phyloP scores from a whole-genome alignment of 2,797 vertebrate species.

The Amazonetta brasiliensis region DNA sequence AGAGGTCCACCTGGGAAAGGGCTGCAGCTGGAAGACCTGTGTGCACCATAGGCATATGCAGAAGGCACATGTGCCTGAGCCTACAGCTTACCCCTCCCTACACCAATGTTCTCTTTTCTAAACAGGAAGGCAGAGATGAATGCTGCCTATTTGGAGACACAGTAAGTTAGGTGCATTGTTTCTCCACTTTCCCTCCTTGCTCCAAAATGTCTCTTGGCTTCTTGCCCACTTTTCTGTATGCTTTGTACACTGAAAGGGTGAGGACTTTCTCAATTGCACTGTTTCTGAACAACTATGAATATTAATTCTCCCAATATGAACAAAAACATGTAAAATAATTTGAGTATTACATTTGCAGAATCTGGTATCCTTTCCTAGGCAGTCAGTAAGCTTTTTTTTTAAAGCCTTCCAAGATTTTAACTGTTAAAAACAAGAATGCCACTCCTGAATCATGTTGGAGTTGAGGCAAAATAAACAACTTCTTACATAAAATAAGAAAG shows the following conservation, averaged over 20 bases:
- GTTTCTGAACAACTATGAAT: neutral
- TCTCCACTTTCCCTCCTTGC: neutral
- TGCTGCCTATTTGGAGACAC: neutral
- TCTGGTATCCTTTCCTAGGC: neutral
- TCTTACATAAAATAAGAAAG: slow-evolving; percentile 64
- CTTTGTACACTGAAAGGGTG: neutral
- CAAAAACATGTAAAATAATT: neutral
- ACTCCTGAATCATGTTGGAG: neutral
- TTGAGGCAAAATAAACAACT: slow-evolving; percentile 19
- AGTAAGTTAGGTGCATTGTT: fast-evolving
- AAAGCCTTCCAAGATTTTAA: neutral
- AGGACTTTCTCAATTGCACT: neutral
- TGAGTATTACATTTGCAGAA: neutral
- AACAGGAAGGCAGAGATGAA: neutral
- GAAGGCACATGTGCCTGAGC: neutral
- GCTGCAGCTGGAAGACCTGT: fast-evolving
- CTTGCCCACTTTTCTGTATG: neutral
- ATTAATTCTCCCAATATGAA: neutral
- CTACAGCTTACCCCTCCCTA: neutral
- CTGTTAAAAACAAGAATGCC: neutral
- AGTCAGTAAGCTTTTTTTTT: neutral
- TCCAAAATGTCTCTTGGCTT: neutral
- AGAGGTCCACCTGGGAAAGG: neutral
- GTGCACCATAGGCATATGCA: fast-evolving
- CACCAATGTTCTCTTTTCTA: neutral